phyloP scores from a whole-genome alignment of 2,797 vertebrate species.

The Sylvia borin region DNA sequence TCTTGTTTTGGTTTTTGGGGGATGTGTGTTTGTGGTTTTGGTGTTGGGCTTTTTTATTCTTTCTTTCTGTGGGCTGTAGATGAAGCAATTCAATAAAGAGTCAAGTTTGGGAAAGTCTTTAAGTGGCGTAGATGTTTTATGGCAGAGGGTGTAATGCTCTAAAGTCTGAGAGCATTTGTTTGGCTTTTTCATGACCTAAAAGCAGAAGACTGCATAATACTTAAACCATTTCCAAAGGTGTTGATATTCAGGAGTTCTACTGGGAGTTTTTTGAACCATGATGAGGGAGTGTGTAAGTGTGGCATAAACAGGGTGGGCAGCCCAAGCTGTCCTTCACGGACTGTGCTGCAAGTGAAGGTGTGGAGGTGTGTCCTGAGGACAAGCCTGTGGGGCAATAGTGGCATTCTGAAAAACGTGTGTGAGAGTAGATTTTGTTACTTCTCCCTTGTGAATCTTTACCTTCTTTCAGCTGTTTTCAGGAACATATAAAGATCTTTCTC shows the following conservation, averaged over 20 bases:
- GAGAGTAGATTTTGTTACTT: neutral
- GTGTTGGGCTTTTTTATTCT: neutral
- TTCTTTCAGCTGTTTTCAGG: neutral
- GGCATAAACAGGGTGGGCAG: neutral
- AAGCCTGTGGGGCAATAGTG: neutral
- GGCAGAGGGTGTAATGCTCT: neutral
- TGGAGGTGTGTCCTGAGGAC: neutral
- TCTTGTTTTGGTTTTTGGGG: neutral
- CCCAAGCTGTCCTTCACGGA: neutral
- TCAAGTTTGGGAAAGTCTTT: neutral
- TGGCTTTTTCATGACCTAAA: neutral
- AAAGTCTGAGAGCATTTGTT: neutral
- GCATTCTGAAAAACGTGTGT: neutral
- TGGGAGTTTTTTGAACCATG: neutral
- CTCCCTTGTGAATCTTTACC: neutral
- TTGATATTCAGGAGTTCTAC: neutral
- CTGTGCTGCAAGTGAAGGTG: neutral
- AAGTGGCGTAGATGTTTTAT: neutral
- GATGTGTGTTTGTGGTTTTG: neutral
- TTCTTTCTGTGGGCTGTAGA: neutral
- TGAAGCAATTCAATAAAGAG: neutral
- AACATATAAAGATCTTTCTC: neutral
- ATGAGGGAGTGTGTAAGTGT: neutral
- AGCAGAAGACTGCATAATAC: neutral
- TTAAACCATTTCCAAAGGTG: neutral